Evolutionary conservation across 1,140 invertebrate species (phyloP).

Genomic region (Drosophila lacteicornis): DNA sequence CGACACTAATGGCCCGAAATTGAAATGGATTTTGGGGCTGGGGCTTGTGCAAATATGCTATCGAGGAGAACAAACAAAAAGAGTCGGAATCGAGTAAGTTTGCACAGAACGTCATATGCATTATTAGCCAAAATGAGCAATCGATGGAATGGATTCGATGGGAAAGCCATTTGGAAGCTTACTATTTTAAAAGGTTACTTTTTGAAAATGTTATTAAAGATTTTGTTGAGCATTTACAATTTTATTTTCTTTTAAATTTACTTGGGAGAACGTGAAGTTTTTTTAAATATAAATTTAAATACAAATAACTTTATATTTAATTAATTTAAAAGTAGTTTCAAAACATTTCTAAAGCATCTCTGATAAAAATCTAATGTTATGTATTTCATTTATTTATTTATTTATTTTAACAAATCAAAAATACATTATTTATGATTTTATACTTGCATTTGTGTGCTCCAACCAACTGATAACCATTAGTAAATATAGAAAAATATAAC

Average conservation of each 20-base stretch:
- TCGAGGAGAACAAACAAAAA: conserved; percentile 20
- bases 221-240: too few species aligned
- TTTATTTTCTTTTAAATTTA: not conserved
- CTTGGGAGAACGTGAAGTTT: too few species aligned
- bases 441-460: not conserved
- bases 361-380: not conserved
- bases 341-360: not conserved
- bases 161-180: not conserved
- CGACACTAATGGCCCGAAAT: conserved; percentile 77
- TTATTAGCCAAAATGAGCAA: conserved; percentile 34
- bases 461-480: not conserved
- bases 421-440: not conserved
- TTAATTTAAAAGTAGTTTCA: not conserved
- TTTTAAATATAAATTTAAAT: not conserved
- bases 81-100: conserved; percentile 28
- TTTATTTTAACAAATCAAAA: too few species aligned
- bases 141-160: not conserved
- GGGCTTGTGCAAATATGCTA: conserved; percentile 71
- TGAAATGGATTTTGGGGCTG: conserved; percentile 70
- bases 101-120: conserved; percentile 9
- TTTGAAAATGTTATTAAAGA: not conserved
- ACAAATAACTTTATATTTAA: too few species aligned
- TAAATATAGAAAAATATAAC: not conserved
- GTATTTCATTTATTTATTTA: not conserved
- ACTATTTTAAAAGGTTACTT: not conserved